Base-by-base conservation (phyloP, 2,797 vertebrate genomes). In the Onychomys arenicola region DNA sequence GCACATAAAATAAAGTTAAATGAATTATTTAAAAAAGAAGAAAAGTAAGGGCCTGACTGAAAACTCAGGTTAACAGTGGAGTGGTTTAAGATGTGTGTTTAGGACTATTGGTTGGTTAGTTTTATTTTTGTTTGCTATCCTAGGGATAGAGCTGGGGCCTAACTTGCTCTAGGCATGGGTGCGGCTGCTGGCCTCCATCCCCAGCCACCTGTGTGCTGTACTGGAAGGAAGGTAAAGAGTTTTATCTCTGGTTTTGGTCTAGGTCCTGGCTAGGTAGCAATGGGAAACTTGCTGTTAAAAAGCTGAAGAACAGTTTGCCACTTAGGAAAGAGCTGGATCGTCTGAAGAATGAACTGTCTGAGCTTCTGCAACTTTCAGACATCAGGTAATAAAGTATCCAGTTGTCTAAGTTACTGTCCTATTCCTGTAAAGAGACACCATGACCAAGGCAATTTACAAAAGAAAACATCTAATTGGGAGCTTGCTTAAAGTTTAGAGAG, bases 261-360 rank as follows among this genome's bases (percentile, higher is more conserved):
- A 99, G 99, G 97, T 98, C 98, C 88, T 99, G 99, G 99, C 97
- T 99, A 97, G 99, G 98, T 95, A 99, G 98, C 93, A 99, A 99
- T 16, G 99, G 99, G 96, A 94, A 98, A 2, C 98, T 98, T 94
- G 99, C 99, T 6, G 92, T 98, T 5, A 99, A 99, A 98, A 99
- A 99, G 97, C 98, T 99, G 97, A 98, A 96, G 19, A 98, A 98
- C 25, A 99, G 99, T 98, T 98, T 99, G 93, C 99, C 99, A 0
- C 99, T 99, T 75, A 98, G 99, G 91, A 98, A 99, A 96, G 99
- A 99, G 97, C 98, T 99, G 25, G 98, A 98, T 61, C 98, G 99
- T 84, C 98, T 99, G 97, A 99, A 99, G 98, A 97, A 93, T 73
- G 99, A 99, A 55, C 98, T 99, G 12, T 99, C 98, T 93, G 97